These are phyloP conservation scores for Disparrhopalites patrizii DNA, from an alignment of 2,888 invertebrate genomes.

Conservation along the genomic window DNA sequence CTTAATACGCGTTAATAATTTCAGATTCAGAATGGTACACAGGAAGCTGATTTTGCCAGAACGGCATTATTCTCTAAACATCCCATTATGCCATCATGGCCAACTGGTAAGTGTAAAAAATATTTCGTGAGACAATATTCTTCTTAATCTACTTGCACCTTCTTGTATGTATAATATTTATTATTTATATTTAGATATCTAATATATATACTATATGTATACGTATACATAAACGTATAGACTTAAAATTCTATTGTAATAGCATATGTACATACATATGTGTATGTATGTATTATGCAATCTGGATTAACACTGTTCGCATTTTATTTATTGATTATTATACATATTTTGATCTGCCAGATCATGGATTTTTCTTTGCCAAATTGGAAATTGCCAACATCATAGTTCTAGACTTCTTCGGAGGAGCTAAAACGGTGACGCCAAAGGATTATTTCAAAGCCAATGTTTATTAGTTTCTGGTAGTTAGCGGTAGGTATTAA, in stretches of 20 bases:
- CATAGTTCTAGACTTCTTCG: slow-evolving; percentile 73
- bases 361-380: slow-evolving; percentile 73
- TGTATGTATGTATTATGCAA: no score
- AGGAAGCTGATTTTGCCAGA: slow-evolving; percentile 60
- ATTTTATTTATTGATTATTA: background rate
- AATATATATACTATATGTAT: no score
- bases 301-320: background rate
- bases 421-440: slow-evolving; percentile 65
- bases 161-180: no score
- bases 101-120: slow-evolving; percentile 56
- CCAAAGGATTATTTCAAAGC: slow-evolving; percentile 58
- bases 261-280: no score
- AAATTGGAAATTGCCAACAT: slow-evolving; percentile 70
- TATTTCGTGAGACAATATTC: no score
- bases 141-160: no score
- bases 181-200: no score
- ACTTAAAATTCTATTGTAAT: no score
- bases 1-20: no score
- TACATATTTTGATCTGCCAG: slow-evolving; percentile 55
- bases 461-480: background rate
- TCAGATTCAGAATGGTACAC: slow-evolving; percentile 58
- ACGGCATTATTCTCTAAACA: slow-evolving; percentile 66
- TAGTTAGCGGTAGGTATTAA: no score
- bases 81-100: slow-evolving; percentile 67
- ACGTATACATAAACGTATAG: no score